Base-by-base conservation (phyloP, 2,888 invertebrate species). In the Epinotia nisella region DNA sequence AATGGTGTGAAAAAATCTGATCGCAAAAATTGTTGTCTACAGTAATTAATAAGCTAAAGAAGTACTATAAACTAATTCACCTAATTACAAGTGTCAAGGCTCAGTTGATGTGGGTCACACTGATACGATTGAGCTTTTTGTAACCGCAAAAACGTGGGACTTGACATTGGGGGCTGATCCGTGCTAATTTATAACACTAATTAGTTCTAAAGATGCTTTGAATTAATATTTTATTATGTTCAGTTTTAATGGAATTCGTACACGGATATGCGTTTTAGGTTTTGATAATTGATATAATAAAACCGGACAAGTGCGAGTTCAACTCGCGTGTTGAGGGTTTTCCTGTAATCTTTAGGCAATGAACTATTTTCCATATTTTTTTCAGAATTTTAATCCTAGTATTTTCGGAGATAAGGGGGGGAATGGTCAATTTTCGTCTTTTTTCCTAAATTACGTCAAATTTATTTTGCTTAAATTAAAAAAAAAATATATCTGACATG, bases 31-130 rank as follows among this genome's bases (percentile, higher is more conserved):
- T 45, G 13, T 24, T 45, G n/a, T 15, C 24, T n/a, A 24, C 45
- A 45, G 15, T 56, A 45, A 67, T 67, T 67, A 58, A 58, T 49
- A 15, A 49, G n/a, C 35, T 56, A 41, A 66, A n/a, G 29, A 17
- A 17, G 19, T 9, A 64, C 19, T 56, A 56, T 56, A 66, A 66
- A 62, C 24, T 35, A 49, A 65, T 64, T 64, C 64, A 58, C 58
- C 24, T 58, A 72, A 68, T 62, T 56, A 49, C 62, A 39, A 69
- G 74, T 77, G 75, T 76, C 79, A 85, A 84, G 86, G 86, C 78
- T 74, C 77, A 41, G 80, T 67, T 80, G 80, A 85, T 84, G 80
- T 86, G 83, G 86, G 86, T 83, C 86, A 83, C 79, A 79, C 79
- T 79, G 80, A 78, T 78, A 81, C 67, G 75, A 71, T 79, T 78